A percentile compares a stretch with the other conserved stretches of the same genome.
Conservation (phyloP, 2,113 vertebrate species). For the Phaethon lepturus region DNA sequence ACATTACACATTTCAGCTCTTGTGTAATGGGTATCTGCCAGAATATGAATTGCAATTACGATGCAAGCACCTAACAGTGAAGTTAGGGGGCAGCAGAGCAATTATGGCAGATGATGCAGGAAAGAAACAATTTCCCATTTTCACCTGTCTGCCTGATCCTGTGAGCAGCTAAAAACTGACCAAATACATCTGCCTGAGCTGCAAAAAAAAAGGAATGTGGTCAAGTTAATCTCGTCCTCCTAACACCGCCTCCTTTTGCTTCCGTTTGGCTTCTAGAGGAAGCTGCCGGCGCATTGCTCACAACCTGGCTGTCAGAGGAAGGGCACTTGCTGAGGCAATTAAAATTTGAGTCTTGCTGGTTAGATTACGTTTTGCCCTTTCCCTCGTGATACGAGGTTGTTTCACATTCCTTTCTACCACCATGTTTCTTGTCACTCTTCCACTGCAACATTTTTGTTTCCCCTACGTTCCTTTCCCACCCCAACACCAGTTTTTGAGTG, state of each 20-base stretch:
- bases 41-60: neutral
- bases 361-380: neutral
- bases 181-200: neutral
- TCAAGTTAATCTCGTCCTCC: rapidly evolving
- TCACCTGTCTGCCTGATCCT: neutral
- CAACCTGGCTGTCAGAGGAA: neutral
- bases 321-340: neutral
- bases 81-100: neutral
- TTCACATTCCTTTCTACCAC: neutral
- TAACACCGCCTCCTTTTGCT: neutral
- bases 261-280: neutral
- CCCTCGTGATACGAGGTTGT: too few species aligned
- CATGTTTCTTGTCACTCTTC: neutral
- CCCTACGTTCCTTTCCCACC: neutral
- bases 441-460: neutral
- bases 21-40: neutral
- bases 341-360: neutral
- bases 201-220: rapidly evolving
- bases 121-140: neutral
- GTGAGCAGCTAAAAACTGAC: neutral
- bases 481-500: neutral
- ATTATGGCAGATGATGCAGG: neutral
- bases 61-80: neutral
- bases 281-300: neutral
- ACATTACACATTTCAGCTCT: neutral